Percentiles rank a stretch among this genome's conserved stretches.
phyloP scores from a whole-genome alignment of 2,888 invertebrate genomes.

The Platypus cylindrus region DNA sequence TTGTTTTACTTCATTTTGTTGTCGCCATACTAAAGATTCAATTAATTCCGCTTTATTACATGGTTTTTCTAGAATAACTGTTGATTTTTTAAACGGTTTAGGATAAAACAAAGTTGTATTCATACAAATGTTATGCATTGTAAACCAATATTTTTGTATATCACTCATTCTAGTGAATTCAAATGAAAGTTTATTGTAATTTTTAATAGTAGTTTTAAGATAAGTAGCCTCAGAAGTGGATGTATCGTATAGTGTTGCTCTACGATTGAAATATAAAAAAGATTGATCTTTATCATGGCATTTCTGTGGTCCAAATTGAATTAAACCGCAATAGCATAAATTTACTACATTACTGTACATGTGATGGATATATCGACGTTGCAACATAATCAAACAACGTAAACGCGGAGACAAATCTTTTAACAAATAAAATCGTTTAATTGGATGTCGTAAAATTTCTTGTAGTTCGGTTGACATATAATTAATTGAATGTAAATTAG shows the following conservation, averaged over 20 bases:
- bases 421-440: conserved; percentile 48
- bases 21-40: no score
- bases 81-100: no score
- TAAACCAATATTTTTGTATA: conserved; percentile 54
- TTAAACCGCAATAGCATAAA: conserved; percentile 53
- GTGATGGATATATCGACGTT: conserved; percentile 45
- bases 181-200: conserved; percentile 44
- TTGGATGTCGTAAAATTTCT: conserved; percentile 50
- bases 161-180: conserved; percentile 40
- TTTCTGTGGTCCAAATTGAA: conserved; percentile 53
- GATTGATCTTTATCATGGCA: conserved; percentile 57
- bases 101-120: conserved; percentile 4
- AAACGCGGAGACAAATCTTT: conserved; percentile 45
- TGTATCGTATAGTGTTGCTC: conserved; percentile 51
- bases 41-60: no score
- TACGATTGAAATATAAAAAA: conserved; percentile 55
- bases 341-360: conserved; percentile 43
- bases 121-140: conserved; percentile 50
- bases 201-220: conserved; percentile 43
- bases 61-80: no score
- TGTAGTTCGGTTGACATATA: conserved; percentile 44
- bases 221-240: conserved; percentile 49
- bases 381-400: conserved; percentile 39
- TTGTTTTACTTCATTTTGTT: no score
- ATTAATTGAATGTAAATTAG: conserved; percentile 49